These are phyloP conservation scores for Gibbula magus DNA, from an alignment of 2,888 invertebrate genomes.

Conservation along the genomic window DNA sequence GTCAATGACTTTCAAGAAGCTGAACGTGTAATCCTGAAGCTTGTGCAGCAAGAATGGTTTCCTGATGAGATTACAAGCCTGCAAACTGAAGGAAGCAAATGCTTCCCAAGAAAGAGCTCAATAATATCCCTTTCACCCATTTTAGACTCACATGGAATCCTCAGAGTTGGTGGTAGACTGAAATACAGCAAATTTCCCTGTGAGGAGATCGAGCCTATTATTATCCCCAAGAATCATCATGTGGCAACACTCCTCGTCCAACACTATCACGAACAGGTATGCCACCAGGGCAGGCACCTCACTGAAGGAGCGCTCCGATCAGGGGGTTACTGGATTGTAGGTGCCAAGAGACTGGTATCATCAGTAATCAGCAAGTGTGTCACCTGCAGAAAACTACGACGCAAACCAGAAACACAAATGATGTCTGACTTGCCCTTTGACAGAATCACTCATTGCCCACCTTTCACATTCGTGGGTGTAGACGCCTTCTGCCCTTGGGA, in stretches of 20 bases:
- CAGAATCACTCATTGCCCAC: neutral
- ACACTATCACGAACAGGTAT: neutral
- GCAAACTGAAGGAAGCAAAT: no score
- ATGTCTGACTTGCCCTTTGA: neutral
- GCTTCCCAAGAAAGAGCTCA: no score
- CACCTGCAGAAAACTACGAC: neutral
- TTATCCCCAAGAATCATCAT: neutral
- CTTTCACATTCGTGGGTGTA: neutral
- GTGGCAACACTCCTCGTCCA: neutral
- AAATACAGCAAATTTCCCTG: neutral
- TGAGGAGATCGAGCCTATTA: neutral
- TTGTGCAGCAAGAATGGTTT: no score
- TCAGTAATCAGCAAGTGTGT: neutral
- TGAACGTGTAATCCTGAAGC: no score
- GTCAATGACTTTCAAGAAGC: no score
- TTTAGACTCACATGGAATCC: conserved; percentile 35
- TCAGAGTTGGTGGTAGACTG: conserved; percentile 39
- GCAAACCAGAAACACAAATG: neutral
- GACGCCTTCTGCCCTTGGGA: neutral
- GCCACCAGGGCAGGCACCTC: conserved; percentile 21
- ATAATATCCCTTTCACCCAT: no score
- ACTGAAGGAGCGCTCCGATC: conserved; percentile 10
- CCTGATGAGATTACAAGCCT: no score
- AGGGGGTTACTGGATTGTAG: conserved; percentile 16
- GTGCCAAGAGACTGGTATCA: neutral